These are phyloP conservation scores for Callaeas wilsoni DNA, from an alignment of 2,113 vertebrate species.

Conservation along the genomic window DNA sequence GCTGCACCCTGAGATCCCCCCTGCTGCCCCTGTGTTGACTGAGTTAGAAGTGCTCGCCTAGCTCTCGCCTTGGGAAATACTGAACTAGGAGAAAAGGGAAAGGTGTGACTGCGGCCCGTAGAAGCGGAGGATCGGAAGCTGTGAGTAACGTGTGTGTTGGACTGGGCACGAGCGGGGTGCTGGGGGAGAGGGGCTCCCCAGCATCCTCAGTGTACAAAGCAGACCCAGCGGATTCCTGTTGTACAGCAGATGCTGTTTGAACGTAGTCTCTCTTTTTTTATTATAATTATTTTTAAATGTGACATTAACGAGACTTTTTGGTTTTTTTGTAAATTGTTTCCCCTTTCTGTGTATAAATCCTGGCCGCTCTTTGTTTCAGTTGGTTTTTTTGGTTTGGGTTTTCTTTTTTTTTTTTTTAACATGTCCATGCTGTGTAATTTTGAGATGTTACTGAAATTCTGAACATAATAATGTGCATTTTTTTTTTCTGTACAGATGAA, in stretches of 20 bases:
- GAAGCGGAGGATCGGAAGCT: not conserved
- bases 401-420: slow-evolving; percentile 51
- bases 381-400: not conserved
- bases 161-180: not conserved
- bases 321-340: slow-evolving; percentile 74
- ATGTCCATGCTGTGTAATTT: slow-evolving; percentile 83
- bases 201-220: not conserved
- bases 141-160: not conserved
- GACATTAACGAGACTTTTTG: slow-evolving; percentile 57
- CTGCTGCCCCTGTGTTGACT: not conserved
- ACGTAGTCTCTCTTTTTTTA: slow-evolving; percentile 22
- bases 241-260: slow-evolving; percentile 1
- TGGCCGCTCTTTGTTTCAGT: slow-evolving; percentile 52
- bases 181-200: not conserved
- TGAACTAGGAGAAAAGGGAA: not conserved
- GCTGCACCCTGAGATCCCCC: not conserved
- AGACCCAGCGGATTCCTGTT: not conserved
- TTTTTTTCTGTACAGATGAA: slow-evolving; percentile 92
- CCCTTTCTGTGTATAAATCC: slow-evolving; percentile 75
- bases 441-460: slow-evolving; percentile 82
- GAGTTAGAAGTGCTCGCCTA: not conserved
- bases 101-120: fast-evolving
- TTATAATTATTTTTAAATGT: slow-evolving; percentile 32
- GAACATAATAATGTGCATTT: slow-evolving; percentile 83
- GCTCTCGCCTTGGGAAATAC: not conserved